Percentiles rank a stretch among this genome's conserved stretches.
These are phyloP conservation scores for Rotaria socialis DNA, from an alignment of 2,888 invertebrate species.

Conservation along the genomic window DNA sequence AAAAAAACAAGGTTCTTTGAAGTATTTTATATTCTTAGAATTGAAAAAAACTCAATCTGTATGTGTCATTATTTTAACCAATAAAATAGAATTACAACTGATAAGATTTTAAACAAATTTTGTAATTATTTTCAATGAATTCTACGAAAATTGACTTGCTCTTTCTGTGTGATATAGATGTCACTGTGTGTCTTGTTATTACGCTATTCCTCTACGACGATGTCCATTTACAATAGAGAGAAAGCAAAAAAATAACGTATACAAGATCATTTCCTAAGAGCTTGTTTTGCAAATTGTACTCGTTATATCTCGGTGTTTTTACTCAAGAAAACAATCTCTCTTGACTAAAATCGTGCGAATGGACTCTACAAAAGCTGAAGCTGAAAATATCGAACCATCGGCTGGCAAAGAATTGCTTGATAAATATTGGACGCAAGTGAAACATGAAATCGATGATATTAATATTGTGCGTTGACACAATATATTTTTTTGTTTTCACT, in stretches of 20 bases:
- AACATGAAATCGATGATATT: not conserved
- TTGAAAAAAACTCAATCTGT: not conserved
- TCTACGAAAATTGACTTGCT: too few species aligned
- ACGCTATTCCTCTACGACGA: conserved; percentile 13
- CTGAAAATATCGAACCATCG: not conserved
- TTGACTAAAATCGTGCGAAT: not conserved
- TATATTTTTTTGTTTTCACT: not conserved
- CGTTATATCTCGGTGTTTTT: not conserved
- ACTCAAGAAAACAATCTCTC: not conserved
- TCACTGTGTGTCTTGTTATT: not conserved
- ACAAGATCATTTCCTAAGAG: too few species aligned
- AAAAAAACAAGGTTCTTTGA: too few species aligned
- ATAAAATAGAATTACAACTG: not conserved
- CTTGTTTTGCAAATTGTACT: too few species aligned
- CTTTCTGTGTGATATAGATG: not conserved
- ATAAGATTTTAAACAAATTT: too few species aligned
- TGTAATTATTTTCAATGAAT: too few species aligned
- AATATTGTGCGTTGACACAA: not conserved
- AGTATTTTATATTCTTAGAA: too few species aligned
- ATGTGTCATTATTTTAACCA: conserved; percentile 7
- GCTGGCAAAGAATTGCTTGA: not conserved
- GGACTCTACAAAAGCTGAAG: conserved; percentile 10
- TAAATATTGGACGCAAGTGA: not conserved
- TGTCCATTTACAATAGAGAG: conserved; percentile 3
- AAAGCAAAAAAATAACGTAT: not conserved